Evolutionary conservation across 92 coral and sea anemone genomes (phyloP).

Genomic region (Isaurus tuberculatus): DNA sequence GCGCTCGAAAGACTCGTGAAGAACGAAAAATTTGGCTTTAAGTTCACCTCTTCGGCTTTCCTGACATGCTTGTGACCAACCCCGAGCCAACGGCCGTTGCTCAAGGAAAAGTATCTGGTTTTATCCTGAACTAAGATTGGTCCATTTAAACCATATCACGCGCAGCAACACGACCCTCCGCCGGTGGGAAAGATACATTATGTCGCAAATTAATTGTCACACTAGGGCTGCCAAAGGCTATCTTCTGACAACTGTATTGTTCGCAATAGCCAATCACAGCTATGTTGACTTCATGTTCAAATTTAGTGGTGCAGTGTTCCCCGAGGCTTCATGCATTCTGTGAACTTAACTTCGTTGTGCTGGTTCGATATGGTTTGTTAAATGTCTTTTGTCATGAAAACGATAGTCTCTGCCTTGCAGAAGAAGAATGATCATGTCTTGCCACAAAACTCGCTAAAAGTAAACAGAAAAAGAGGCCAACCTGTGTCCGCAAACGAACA

Average conservation of each 20-base stretch:
- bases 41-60: not conserved
- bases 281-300: not conserved
- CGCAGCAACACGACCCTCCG: not conserved
- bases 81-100: not conserved
- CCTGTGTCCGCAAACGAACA: too few relatives aligned
- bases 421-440: slow-evolving; percentile 11
- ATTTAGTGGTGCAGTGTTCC: too few relatives aligned
- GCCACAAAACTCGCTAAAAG: not conserved
- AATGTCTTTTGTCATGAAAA: not conserved
- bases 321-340: too few relatives aligned
- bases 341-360: not conserved
- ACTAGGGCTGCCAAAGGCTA: not conserved
- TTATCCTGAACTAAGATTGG: not conserved
- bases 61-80: not conserved
- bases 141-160: not conserved
- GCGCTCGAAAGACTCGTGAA: not conserved
- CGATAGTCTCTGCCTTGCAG: not conserved
- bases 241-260: not conserved
- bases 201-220: not conserved
- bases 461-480: not conserved
- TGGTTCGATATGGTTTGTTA: not conserved
- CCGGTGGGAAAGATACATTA: not conserved
- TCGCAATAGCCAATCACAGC: not conserved
- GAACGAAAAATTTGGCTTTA: not conserved
- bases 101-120: not conserved